phyloP scores from a whole-genome alignment of 2,797 vertebrate species.

The Bucorvus abyssinicus region DNA sequence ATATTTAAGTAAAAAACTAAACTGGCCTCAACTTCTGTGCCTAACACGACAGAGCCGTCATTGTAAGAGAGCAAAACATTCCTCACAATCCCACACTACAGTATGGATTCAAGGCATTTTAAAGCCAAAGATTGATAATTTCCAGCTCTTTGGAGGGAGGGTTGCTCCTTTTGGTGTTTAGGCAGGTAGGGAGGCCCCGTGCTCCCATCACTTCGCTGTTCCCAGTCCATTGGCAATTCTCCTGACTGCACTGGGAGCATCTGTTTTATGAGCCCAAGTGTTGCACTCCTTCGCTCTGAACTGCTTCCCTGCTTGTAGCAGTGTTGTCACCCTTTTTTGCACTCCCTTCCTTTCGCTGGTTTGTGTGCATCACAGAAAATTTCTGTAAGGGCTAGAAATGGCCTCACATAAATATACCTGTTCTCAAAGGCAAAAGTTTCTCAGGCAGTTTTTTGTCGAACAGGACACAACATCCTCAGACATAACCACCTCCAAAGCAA shows the following conservation, averaged over 20 bases:
- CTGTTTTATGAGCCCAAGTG: not conserved
- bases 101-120: not conserved
- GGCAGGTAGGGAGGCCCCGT: not conserved
- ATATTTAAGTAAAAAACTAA: not conserved
- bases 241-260: not conserved
- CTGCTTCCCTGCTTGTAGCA: not conserved
- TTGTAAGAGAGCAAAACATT: not conserved
- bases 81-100: not conserved
- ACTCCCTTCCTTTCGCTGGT: not conserved
- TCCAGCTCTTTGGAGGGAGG: not conserved
- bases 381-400: not conserved
- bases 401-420: not conserved
- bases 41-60: not conserved
- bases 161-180: not conserved
- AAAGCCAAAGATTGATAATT: not conserved
- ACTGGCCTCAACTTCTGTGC: not conserved
- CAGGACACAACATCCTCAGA: rapidly evolving
- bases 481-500: not conserved
- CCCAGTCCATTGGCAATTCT: not conserved
- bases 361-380: not conserved
- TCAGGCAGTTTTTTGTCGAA: rapidly evolving
- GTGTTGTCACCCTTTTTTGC: not conserved
- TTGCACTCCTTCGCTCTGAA: not conserved
- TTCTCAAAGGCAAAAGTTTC: not conserved
- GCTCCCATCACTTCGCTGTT: not conserved